Evolutionary conservation across 2,888 invertebrate genomes (phyloP).

Genomic region (Drosophila paracracens): DNA sequence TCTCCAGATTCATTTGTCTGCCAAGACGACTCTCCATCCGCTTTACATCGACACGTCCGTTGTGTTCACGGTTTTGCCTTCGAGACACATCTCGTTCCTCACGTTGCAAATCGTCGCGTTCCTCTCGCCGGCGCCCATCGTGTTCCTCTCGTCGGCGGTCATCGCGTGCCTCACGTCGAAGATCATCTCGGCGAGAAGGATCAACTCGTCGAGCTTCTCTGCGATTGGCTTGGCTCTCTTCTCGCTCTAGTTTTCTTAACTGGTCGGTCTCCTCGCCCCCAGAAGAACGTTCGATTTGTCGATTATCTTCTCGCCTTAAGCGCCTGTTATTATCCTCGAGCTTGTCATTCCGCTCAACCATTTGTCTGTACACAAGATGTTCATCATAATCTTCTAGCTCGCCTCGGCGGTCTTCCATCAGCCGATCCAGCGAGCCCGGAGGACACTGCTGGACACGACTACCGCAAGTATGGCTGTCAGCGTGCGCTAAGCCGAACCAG

Average conservation of each 20-base stretch:
- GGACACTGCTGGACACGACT: conserved; percentile 21
- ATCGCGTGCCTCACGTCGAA: conserved; percentile 1
- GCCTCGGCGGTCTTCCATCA: conserved; percentile 19
- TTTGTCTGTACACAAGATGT: conserved; percentile 70
- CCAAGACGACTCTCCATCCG: neutral
- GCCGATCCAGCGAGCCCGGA: conserved; percentile 1
- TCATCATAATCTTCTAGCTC: conserved; percentile 65
- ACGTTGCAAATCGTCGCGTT: neutral
- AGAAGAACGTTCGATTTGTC: neutral
- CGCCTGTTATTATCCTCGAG: neutral
- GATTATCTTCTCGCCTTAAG: conserved; percentile 1
- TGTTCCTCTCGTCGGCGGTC: conserved; percentile 5
- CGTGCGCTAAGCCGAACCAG: conserved; percentile 13
- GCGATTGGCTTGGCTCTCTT: conserved; percentile 6
- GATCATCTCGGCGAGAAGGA: conserved; percentile 9
- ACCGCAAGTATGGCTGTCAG: conserved; percentile 30
- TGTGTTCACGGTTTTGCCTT: neutral
- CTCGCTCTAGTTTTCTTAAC: neutral
- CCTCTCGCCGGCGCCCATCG: neutral
- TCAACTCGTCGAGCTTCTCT: neutral
- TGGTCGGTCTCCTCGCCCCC: neutral
- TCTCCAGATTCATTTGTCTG: neutral
- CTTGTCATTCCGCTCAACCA: neutral
- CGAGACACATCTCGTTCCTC: neutral
- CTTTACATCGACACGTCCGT: neutral